Conservation (phyloP, 2,888 invertebrate genomes). For the Diachrysia chrysitis region DNA sequence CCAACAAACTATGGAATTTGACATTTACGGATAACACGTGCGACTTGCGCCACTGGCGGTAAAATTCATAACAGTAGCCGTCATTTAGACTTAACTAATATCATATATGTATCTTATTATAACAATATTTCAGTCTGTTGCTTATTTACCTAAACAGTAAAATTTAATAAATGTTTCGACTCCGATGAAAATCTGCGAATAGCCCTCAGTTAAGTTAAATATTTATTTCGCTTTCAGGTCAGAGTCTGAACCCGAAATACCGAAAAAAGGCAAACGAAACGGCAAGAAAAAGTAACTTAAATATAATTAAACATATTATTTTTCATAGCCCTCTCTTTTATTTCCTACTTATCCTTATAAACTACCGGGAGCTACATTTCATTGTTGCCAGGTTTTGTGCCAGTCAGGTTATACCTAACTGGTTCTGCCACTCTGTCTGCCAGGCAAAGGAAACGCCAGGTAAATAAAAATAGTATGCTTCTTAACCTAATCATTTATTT, state of each 20-base stretch:
- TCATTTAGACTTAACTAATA: too few relatives aligned
- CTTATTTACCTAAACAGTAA: too few relatives aligned
- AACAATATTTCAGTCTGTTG: too few relatives aligned
- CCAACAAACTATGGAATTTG: too few relatives aligned
- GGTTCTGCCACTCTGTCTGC: slow-evolving; percentile 49
- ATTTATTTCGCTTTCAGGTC: slow-evolving; percentile 68
- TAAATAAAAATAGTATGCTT: slow-evolving; percentile 15
- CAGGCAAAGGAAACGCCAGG: too few relatives aligned
- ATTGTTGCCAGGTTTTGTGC: slow-evolving; percentile 44
- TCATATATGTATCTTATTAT: too few relatives aligned
- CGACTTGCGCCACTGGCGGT: too few relatives aligned
- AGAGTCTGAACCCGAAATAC: slow-evolving; percentile 76
- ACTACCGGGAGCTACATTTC: slow-evolving; percentile 31
- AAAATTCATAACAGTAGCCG: too few relatives aligned
- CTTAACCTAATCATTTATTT: slow-evolving; percentile 34
- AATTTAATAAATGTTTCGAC: neutral
- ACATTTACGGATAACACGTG: too few relatives aligned
- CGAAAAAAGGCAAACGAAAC: slow-evolving; percentile 73
- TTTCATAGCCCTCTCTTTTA: slow-evolving; percentile 32
- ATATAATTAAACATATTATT: slow-evolving; percentile 32
- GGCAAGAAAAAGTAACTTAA: slow-evolving; percentile 70
- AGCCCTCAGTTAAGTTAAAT: neutral
- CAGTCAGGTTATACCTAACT: slow-evolving; percentile 45
- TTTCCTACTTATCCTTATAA: slow-evolving; percentile 14
- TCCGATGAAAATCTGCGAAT: neutral